Evolutionary conservation across 2,113 vertebrate species (phyloP).

Genomic region (Rhinoderma darwinii): DNA sequence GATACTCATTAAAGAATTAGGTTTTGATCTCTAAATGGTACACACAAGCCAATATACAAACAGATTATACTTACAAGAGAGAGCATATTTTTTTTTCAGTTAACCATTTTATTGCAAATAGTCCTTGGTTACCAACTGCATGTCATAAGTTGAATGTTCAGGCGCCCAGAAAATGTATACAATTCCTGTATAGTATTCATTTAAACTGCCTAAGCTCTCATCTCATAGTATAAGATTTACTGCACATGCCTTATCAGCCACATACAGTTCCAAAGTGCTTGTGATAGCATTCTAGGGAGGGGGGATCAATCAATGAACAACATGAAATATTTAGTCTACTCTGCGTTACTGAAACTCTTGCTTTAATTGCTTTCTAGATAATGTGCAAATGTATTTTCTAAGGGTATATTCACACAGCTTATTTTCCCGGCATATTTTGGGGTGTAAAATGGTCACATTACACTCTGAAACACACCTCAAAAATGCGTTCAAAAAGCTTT

Average conservation of each 20-base stretch:
- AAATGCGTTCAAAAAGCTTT: too few species aligned
- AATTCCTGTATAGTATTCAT: constrained; percentile 62
- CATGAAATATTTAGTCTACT: constrained; percentile 75
- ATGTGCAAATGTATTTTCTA: constrained; percentile 53
- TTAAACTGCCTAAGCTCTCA: constrained; percentile 61
- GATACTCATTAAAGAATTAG: too few species aligned
- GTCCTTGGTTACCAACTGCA: neutral
- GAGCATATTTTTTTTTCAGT: neutral
- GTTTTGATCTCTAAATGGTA: too few species aligned
- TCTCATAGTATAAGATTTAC: constrained; percentile 61
- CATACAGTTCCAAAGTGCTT: constrained; percentile 68
- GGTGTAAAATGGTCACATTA: too few species aligned
- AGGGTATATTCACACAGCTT: too few species aligned
- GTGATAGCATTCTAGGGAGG: constrained; percentile 60
- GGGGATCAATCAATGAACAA: constrained; percentile 67
- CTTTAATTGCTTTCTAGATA: constrained; percentile 62
- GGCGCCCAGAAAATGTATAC: neutral
- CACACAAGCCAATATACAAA: too few species aligned
- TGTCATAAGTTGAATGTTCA: neutral
- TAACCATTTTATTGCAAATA: neutral
- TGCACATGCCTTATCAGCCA: constrained; percentile 61
- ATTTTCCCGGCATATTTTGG: too few species aligned
- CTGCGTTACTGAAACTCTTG: constrained; percentile 60
- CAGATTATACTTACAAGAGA: neutral
- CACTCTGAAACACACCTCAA: too few species aligned